Evolutionary conservation across 2,797 vertebrate species (phyloP).

Genomic region (Ptychadena robeensis): DNA sequence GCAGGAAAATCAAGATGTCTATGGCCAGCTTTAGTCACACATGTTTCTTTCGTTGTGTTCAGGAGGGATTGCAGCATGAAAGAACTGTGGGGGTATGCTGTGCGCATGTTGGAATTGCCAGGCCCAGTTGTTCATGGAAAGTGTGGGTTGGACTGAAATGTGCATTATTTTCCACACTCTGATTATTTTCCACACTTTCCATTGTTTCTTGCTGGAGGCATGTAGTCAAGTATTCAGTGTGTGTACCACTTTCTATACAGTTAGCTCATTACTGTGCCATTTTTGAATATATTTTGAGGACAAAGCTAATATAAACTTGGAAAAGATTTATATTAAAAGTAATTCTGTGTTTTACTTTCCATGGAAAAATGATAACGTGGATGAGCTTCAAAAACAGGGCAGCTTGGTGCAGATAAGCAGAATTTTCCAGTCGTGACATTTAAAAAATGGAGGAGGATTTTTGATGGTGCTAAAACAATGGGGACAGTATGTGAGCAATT

Average conservation of each 20-base stretch:
- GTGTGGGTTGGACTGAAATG: neutral
- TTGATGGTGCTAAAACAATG: no score
- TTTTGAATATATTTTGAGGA: neutral
- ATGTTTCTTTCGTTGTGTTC: neutral
- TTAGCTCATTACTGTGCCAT: neutral
- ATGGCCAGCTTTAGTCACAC: no score
- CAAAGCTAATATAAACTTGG: neutral
- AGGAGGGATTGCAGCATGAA: neutral
- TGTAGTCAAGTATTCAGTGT: neutral
- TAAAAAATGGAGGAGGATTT: no score
- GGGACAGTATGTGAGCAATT: no score
- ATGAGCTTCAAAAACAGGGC: no score
- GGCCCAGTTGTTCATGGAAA: neutral
- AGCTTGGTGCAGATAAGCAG: no score
- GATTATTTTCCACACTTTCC: neutral
- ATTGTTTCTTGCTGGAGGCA: neutral
- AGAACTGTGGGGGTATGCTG: neutral
- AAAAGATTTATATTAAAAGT: neutral
- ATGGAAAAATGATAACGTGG: no score
- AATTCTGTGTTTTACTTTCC: no score
- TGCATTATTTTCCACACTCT: neutral
- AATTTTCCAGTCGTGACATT: no score
- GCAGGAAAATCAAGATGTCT: no score
- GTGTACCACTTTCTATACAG: neutral
- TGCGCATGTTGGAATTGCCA: neutral